phyloP scores from a whole-genome alignment of 2,888 invertebrate genomes.

The Pachymerium ferrugineum region DNA sequence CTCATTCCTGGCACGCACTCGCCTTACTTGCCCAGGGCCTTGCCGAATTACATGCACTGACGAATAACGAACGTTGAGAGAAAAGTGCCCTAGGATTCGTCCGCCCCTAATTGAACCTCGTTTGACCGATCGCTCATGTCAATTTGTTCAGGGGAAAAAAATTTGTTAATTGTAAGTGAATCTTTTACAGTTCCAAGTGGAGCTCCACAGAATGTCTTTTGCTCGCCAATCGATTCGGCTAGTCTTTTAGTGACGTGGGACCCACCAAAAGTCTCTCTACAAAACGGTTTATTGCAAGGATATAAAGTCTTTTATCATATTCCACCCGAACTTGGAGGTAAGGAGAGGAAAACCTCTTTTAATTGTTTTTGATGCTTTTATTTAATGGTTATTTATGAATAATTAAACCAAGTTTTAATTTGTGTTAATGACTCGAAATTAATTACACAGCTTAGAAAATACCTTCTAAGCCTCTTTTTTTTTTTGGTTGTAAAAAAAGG shows the following conservation, averaged over 20 bases:
- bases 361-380: too few species aligned
- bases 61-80: constrained; percentile 12
- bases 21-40: constrained; percentile 4
- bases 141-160: too few species aligned
- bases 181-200: constrained; percentile 31
- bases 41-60: constrained; percentile 1
- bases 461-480: too few species aligned
- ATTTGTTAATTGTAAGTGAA: too few species aligned
- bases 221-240: constrained; percentile 24
- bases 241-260: constrained; percentile 27
- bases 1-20: constrained; percentile 19
- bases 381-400: background rate
- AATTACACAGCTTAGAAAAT: too few species aligned
- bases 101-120: constrained; percentile 13
- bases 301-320: constrained; percentile 31
- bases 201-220: constrained; percentile 20
- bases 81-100: background rate
- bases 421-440: too few species aligned
- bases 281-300: constrained; percentile 30
- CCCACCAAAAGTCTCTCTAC: constrained; percentile 18
- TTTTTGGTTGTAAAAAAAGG: too few species aligned
- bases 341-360: too few species aligned
- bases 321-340: constrained; percentile 30
- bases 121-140: background rate
- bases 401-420: too few species aligned